Evolutionary conservation across 2,888 invertebrate genomes (phyloP).

Genomic region (Drosophila anomalata): DNA sequence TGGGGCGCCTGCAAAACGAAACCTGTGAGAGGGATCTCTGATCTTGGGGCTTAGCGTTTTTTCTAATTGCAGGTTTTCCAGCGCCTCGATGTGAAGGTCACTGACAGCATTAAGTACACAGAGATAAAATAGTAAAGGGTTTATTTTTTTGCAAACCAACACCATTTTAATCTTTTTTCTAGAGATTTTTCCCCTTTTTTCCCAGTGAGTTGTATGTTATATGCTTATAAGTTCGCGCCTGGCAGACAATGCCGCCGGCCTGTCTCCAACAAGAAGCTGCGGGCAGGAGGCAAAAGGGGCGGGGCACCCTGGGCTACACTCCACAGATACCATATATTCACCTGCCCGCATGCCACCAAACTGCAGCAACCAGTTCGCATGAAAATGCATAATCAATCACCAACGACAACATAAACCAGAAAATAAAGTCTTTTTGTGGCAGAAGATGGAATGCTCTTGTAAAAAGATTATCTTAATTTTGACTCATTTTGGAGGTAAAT

Average conservation of each 20-base stretch:
- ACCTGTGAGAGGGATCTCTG: conserved; percentile 17
- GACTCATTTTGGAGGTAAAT: too few species aligned
- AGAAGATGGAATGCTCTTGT: conserved; percentile 26
- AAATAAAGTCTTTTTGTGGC: background rate
- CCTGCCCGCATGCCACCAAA: conserved; percentile 62
- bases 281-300: conserved; percentile 41
- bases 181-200: background rate
- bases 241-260: conserved; percentile 57
- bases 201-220: conserved; percentile 18
- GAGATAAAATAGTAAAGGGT: background rate
- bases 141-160: background rate
- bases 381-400: conserved; percentile 78
- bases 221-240: conserved; percentile 43
- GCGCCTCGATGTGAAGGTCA: conserved; percentile 46
- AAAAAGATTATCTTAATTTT: background rate
- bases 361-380: conserved; percentile 67
- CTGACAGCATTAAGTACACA: conserved; percentile 43
- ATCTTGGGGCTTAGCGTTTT: conserved; percentile 59
- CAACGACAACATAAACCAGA: conserved; percentile 54
- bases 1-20: conserved; percentile 48
- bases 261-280: conserved; percentile 64
- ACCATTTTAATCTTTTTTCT: background rate
- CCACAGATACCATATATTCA: conserved; percentile 24
- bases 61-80: conserved; percentile 69
- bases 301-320: conserved; percentile 10